A percentile compares a stretch with the other conserved stretches of the same genome.
These are phyloP conservation scores for Apotomis capreana DNA, from an alignment of 2,888 invertebrate genomes.

Conservation along the genomic window DNA sequence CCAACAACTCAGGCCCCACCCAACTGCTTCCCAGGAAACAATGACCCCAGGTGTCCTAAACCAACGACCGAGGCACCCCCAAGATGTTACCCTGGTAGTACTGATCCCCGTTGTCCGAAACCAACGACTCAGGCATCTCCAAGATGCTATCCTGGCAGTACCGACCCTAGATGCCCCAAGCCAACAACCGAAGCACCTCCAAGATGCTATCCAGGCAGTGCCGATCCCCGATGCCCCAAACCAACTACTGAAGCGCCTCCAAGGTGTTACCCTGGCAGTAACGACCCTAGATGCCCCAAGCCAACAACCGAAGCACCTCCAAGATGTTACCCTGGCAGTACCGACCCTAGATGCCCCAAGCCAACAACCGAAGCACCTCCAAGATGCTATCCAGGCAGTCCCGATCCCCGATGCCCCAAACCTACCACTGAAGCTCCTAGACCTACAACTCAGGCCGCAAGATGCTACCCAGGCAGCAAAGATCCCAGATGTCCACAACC, in stretches of 20 bases:
- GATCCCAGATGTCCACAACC: conserved; percentile 64
- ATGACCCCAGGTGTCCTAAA: conserved; percentile 49
- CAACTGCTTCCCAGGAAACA: conserved; percentile 44
- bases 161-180: conserved; percentile 61
- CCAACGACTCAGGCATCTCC: conserved; percentile 49
- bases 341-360: conserved; percentile 46
- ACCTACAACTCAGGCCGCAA: conserved; percentile 47
- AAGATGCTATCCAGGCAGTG: conserved; percentile 46
- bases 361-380: conserved; percentile 42
- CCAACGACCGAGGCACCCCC: conserved; percentile 45
- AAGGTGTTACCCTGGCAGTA: conserved; percentile 58
- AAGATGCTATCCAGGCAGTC: conserved; percentile 47
- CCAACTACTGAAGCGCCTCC: conserved; percentile 47
- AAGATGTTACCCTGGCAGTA: conserved; percentile 54
- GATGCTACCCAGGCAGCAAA: conserved; percentile 58
- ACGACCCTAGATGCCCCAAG: conserved; percentile 55
- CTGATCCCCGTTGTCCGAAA: conserved; percentile 50
- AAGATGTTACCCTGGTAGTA: conserved; percentile 57
- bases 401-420: conserved; percentile 54
- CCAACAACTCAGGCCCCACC: conserved; percentile 49
- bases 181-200: conserved; percentile 48
- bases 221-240: conserved; percentile 52
- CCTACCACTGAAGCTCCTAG: conserved; percentile 51
- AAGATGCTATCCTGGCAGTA: conserved; percentile 57
- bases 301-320: conserved; percentile 47